A percentile compares a stretch with the other conserved stretches of the same genome.
phyloP scores from a whole-genome alignment of 2,797 vertebrate species.

The Typhlichthys eigenmanni region DNA sequence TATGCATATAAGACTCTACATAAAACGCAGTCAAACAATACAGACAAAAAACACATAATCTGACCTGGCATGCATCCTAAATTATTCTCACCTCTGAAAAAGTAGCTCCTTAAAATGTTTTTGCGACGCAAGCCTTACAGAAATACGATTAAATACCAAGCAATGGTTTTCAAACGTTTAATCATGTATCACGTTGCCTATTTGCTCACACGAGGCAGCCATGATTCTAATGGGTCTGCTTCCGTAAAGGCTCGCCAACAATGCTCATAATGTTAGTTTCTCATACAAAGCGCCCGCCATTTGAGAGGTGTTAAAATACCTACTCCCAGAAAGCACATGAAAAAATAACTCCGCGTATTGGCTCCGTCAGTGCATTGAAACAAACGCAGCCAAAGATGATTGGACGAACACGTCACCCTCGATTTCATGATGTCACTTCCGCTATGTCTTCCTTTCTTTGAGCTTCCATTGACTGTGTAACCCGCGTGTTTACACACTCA shows the following conservation, averaged over 20 bases:
- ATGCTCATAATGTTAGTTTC: neutral
- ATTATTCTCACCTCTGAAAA: too few species aligned
- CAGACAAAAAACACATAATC: too few species aligned
- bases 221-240: slow-evolving; percentile 45
- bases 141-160: neutral
- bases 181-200: slow-evolving; percentile 55
- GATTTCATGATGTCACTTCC: slow-evolving; percentile 54
- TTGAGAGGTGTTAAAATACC: too few species aligned
- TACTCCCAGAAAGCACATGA: too few species aligned
- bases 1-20: too few species aligned
- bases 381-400: neutral
- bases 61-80: too few species aligned
- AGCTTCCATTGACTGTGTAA: slow-evolving; percentile 37
- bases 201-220: slow-evolving; percentile 52
- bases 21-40: too few species aligned
- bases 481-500: slow-evolving; percentile 71
- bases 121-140: too few species aligned
- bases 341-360: too few species aligned
- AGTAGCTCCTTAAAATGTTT: too few species aligned
- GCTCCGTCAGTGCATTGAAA: too few species aligned
- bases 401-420: neutral
- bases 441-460: slow-evolving; percentile 43
- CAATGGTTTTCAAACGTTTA: neutral
- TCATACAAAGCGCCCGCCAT: neutral
- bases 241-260: slow-evolving; percentile 25